Conservation (phyloP, 2,113 vertebrate species). For the Proterorhinus semilunaris region DNA sequence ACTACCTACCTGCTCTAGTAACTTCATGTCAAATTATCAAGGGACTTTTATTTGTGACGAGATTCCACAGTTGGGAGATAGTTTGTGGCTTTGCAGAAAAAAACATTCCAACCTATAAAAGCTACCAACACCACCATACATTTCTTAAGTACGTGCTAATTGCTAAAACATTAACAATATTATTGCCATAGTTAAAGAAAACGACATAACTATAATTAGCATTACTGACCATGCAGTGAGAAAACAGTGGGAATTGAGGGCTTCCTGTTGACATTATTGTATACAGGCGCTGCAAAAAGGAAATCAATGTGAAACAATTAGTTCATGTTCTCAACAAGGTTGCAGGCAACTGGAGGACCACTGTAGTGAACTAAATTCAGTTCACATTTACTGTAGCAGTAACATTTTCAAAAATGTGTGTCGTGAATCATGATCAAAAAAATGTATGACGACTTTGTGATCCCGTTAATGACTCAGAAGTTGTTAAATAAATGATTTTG, state of each 20-base stretch:
- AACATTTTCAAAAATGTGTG: not conserved
- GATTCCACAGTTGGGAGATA: too few species aligned
- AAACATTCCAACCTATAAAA: too few species aligned
- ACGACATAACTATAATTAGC: not conserved
- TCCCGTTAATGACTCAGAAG: too few species aligned
- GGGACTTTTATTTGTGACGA: too few species aligned
- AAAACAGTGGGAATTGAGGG: not conserved
- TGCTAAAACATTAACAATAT: not conserved
- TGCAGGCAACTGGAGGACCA: not conserved
- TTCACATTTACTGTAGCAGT: not conserved
- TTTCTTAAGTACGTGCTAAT: too few species aligned
- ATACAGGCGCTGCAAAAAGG: not conserved
- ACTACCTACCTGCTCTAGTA: too few species aligned
- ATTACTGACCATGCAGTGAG: not conserved
- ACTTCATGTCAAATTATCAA: too few species aligned
- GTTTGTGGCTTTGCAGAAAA: too few species aligned
- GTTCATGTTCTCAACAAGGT: constrained; percentile 2
- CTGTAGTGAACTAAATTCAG: not conserved
- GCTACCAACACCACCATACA: too few species aligned
- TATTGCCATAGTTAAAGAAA: not conserved
- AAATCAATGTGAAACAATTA: constrained; percentile 3
- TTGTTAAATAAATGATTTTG: not conserved
- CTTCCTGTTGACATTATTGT: constrained; percentile 1
- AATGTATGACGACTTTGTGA: too few species aligned
- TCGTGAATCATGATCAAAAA: too few species aligned